Evolutionary conservation across 2,113 vertebrate species (phyloP).

Genomic region (Dasyprocta punctata): DNA sequence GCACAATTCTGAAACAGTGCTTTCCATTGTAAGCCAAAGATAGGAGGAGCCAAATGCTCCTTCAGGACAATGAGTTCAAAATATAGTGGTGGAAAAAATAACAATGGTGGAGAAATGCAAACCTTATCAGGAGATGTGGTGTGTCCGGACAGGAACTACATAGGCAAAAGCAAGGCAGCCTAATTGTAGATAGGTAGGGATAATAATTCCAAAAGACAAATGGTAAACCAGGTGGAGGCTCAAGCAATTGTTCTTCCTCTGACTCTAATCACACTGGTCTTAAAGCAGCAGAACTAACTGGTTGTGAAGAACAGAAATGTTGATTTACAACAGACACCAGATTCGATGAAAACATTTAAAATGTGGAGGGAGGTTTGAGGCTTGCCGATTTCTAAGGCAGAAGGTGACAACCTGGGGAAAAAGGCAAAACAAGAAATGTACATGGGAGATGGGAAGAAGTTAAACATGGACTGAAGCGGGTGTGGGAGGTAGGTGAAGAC

Average conservation of each 20-base stretch:
- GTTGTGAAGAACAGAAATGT: background rate
- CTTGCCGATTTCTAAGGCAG: background rate
- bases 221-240: background rate
- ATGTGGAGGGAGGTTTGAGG: background rate
- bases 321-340: background rate
- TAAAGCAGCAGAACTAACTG: background rate
- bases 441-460: background rate
- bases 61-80: background rate
- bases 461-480: background rate
- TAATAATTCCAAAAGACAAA: background rate
- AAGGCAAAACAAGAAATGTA: background rate
- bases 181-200: background rate
- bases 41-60: background rate
- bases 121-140: background rate
- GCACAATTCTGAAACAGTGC: background rate
- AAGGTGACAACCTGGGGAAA: background rate
- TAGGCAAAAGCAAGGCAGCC: background rate
- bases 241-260: background rate
- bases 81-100: background rate
- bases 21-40: background rate
- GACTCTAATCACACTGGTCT: background rate
- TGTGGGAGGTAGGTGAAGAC: background rate
- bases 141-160: background rate
- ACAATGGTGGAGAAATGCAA: background rate
- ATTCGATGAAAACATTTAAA: background rate